These are phyloP conservation scores for Drosophila parthenogenetica DNA, from an alignment of 2,888 invertebrate genomes.

Conservation along the genomic window DNA sequence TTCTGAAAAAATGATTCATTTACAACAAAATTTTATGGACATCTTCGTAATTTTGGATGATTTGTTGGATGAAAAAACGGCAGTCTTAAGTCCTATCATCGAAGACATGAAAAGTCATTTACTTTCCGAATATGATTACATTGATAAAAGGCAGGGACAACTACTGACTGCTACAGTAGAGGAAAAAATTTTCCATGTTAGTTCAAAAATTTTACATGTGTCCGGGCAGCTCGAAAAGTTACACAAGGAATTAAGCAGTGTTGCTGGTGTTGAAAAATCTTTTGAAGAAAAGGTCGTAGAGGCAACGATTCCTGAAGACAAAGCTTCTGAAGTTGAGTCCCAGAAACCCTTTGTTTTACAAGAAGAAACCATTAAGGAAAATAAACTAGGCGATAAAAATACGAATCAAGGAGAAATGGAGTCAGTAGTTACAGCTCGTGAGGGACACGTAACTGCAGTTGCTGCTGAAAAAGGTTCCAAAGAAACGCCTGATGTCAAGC, in stretches of 20 bases:
- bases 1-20: conserved; percentile 72
- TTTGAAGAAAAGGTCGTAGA: conserved; percentile 30
- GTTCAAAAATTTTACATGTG: conserved; percentile 46
- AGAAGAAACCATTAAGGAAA: no score
- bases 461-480: conserved; percentile 4
- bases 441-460: no score
- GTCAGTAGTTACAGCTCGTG: no score
- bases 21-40: conserved; percentile 82
- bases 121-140: conserved; percentile 62
- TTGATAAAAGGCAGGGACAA: conserved; percentile 49
- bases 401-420: no score
- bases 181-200: conserved; percentile 49
- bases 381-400: no score
- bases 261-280: conserved; percentile 47
- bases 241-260: background rate
- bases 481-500: conserved; percentile 14
- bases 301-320: no score
- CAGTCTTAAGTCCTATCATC: conserved; percentile 38
- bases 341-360: no score
- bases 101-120: conserved; percentile 59
- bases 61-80: conserved; percentile 42
- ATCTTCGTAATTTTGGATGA: conserved; percentile 79
- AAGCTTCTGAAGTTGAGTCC: no score
- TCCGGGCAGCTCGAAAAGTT: conserved; percentile 44
- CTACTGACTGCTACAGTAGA: conserved; percentile 32